Conservation (phyloP, 2,113 vertebrate species). For the Scomber japonicus region DNA sequence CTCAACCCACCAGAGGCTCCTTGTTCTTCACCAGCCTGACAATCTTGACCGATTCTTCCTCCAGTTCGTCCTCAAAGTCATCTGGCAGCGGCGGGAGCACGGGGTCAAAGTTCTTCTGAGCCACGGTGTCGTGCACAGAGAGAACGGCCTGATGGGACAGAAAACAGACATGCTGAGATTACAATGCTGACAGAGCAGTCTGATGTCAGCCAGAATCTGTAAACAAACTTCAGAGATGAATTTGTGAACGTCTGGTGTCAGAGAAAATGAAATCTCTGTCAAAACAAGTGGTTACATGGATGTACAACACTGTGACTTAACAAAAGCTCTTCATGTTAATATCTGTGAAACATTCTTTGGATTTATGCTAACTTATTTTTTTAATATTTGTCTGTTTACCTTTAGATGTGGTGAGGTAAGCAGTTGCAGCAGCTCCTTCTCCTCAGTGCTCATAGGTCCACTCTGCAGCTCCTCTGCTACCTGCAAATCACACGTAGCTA, state of each 20-base stretch:
- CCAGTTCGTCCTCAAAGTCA: constrained; percentile 93
- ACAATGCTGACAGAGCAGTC: background rate
- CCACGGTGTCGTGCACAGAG: constrained; percentile 94
- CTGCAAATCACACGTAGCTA: constrained; percentile 80
- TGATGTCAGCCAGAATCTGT: background rate
- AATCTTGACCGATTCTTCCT: constrained; percentile 98
- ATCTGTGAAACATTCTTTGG: background rate
- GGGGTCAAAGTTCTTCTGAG: constrained; percentile 97
- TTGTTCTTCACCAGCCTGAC: constrained; percentile 97
- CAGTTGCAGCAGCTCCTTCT: constrained; percentile 92
- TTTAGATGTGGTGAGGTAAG: constrained; percentile 93
- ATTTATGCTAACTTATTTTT: too few relatives aligned
- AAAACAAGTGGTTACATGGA: background rate
- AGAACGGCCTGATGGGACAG: constrained; percentile 89
- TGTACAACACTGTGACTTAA: background rate
- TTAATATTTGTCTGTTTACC: constrained; percentile 78
- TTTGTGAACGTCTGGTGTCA: background rate
- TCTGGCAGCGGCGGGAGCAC: constrained; percentile 94
- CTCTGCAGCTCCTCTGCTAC: constrained; percentile 95
- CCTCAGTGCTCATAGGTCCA: constrained; percentile 89
- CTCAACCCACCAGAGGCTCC: constrained; percentile 91
- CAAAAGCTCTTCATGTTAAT: rapidly evolving
- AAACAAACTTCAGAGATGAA: background rate
- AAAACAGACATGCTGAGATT: background rate
- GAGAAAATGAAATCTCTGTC: background rate